Evolutionary conservation across 2,888 invertebrate genomes (phyloP).

Genomic region (Argynnis bischoffii): DNA sequence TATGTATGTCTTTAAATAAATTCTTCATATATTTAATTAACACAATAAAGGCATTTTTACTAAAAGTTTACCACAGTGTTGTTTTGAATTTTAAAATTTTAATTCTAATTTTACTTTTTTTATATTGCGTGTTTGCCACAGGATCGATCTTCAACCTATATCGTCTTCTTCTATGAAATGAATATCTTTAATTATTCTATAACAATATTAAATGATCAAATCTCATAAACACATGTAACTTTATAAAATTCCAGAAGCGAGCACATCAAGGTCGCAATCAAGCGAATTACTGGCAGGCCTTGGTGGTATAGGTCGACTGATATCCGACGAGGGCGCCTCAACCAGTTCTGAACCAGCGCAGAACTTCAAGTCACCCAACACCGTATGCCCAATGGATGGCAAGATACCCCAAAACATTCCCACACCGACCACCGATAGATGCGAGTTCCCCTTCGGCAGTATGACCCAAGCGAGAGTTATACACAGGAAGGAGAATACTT

Average conservation of each 20-base stretch:
- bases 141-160: too few species aligned
- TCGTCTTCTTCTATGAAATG: too few species aligned
- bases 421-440: constrained; percentile 80
- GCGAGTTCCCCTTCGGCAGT: constrained; percentile 93
- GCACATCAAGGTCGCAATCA: constrained; percentile 59
- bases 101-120: too few species aligned
- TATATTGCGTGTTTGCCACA: too few species aligned
- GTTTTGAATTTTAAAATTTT: too few species aligned
- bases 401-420: constrained; percentile 84
- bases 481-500: constrained; percentile 86
- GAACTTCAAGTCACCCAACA: constrained; percentile 91
- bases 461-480: constrained; percentile 95
- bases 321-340: constrained; percentile 45
- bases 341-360: constrained; percentile 73
- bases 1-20: too few species aligned
- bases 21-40: too few species aligned
- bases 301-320: constrained; percentile 60
- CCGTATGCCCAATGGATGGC: constrained; percentile 92
- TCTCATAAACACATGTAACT: too few species aligned
- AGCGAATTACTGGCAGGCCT: constrained; percentile 68
- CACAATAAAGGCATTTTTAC: too few species aligned
- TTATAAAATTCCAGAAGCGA: constrained; percentile 54
- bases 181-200: too few species aligned
- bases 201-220: too few species aligned
- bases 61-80: too few species aligned